These are phyloP conservation scores for Mythimna albipuncta DNA, from an alignment of 2,888 invertebrate genomes.

Conservation along the genomic window DNA sequence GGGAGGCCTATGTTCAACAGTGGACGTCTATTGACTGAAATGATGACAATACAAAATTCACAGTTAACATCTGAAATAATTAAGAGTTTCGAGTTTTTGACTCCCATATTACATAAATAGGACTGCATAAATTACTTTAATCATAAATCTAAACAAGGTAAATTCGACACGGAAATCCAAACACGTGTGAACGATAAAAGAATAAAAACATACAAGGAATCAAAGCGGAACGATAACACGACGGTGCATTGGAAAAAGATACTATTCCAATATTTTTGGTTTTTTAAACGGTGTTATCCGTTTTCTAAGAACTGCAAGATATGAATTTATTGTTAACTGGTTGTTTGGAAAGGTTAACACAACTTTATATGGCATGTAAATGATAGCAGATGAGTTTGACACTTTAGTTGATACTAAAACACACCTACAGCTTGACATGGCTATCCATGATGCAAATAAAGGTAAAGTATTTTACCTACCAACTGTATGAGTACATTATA, in stretches of 20 bases:
- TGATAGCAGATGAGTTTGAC: slow-evolving; percentile 31
- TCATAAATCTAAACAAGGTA: not conserved
- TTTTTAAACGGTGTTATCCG: slow-evolving; percentile 31
- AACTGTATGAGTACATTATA: not conserved
- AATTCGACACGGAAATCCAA: slow-evolving; percentile 13
- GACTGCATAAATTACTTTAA: no score
- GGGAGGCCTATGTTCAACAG: no score
- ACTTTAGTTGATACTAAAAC: slow-evolving; percentile 7
- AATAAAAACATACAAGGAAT: slow-evolving; percentile 35
- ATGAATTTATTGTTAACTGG: slow-evolving; percentile 23
- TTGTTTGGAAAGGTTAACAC: slow-evolving; percentile 24
- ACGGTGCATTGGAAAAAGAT: slow-evolving; percentile 37
- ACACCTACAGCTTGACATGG: not conserved
- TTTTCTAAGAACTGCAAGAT: slow-evolving; percentile 45
- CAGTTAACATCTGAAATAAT: not conserved
- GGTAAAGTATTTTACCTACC: not conserved
- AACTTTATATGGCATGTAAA: slow-evolving; percentile 10
- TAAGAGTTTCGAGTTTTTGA: not conserved
- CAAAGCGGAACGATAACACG: slow-evolving; percentile 52
- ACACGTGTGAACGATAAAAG: slow-evolving; percentile 46
- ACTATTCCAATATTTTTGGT: slow-evolving; percentile 45
- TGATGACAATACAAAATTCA: not conserved
- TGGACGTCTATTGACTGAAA: no score
- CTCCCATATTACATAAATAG: not conserved
- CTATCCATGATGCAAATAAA: not conserved